Conservation (phyloP, 2,113 vertebrate genomes). For the Albula goreensis region DNA sequence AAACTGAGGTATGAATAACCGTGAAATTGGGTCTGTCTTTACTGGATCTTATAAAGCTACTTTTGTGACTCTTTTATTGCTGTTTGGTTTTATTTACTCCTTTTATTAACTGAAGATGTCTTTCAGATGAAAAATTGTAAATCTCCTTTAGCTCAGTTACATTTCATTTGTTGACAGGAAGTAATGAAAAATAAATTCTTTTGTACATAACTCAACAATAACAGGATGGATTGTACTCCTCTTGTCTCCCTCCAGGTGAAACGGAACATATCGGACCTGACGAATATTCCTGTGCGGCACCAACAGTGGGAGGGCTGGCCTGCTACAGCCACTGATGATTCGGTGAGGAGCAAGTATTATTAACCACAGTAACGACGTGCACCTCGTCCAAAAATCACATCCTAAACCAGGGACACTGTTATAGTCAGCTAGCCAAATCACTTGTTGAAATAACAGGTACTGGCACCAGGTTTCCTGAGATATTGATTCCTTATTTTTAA, state of each 20-base stretch:
- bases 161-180: background rate
- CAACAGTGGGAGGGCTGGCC: constrained; percentile 98
- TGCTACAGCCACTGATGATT: constrained; percentile 84
- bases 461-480: background rate
- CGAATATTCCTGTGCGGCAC: constrained; percentile 96
- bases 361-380: background rate
- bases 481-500: background rate
- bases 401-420: background rate
- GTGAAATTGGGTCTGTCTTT: background rate
- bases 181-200: background rate
- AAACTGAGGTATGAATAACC: background rate
- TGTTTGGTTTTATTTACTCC: background rate
- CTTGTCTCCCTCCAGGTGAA: constrained; percentile 79
- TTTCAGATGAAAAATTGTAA: background rate
- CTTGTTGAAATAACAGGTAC: background rate
- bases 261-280: constrained; percentile 93
- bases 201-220: background rate
- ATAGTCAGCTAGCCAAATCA: background rate
- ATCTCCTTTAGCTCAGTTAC: background rate
- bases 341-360: constrained; percentile 69
- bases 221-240: constrained; percentile 32
- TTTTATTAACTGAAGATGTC: background rate
- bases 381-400: background rate
- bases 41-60: background rate
- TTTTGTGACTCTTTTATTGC: background rate